Base-by-base conservation (phyloP, 1,140 invertebrate genomes). In the Hyposmocoma kahamanoa region DNA sequence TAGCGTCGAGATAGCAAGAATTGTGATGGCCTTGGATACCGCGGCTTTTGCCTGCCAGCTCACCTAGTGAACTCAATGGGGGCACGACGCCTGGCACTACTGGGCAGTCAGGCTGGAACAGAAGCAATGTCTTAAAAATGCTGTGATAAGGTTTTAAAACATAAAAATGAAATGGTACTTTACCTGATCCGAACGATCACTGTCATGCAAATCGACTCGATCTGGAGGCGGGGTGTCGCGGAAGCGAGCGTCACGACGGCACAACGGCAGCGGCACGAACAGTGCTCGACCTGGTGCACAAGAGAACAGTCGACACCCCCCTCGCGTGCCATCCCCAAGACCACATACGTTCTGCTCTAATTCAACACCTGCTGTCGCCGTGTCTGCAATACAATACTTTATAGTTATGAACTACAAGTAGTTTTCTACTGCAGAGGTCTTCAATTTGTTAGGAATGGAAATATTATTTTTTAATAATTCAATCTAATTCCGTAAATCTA, bases 21-120 rank as follows among this genome's bases (percentile, higher is more conserved):
- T 99, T 99, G 70, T 98, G 95, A 79, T 98, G 96, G 3, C 98
- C 98, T 87, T 99, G 97, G 62, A 98, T 98, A 2, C 97, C 97
- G 56, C 91, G 88, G 71, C 91, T 93, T 84, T 95, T 94, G 15
- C 93, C 89, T n/a, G 71, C 76, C 10, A 94, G 85, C 57, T 92
- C 91, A 10, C 90, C 90, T 19, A 86, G 65, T 21, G 86, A 83
- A 36, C 63, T 90, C 30, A 96, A 88, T 6, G 95, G 95, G 13
- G 93, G 88, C 1, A 97, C 89, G 48, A 92, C 90, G n/a, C 95
- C 95, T 3, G 87, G 82, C 19, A 97, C 90, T 32, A 93, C 88
- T 1, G 92, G 92, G 70, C 92, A 96, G 38, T 96, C 93, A 41
- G 88, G 83, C 71, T 89, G 67, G 0, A 61, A 53, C 13, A 30